Evolutionary conservation across 2,888 invertebrate genomes (phyloP).

Genomic region (Romanomermis culicivorax): DNA sequence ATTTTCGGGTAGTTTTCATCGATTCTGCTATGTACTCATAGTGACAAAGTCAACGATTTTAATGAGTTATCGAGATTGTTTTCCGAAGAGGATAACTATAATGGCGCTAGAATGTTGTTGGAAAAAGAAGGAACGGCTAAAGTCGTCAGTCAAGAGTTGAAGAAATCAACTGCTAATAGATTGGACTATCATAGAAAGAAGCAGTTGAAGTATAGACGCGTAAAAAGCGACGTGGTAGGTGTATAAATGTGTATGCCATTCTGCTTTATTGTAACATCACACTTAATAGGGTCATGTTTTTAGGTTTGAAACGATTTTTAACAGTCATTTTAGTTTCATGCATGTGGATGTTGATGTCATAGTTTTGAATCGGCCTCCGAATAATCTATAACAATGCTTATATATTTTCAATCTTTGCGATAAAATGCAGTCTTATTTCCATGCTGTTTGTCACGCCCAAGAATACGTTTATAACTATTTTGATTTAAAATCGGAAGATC

Average conservation of each 20-base stretch:
- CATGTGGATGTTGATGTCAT: too few species aligned
- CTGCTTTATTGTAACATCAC: neutral
- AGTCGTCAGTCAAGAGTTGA: slow-evolving; percentile 46
- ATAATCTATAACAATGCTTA: too few species aligned
- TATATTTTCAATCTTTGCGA: too few species aligned
- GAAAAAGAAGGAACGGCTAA: slow-evolving; percentile 88
- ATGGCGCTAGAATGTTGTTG: slow-evolving; percentile 71
- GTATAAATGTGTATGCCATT: too few species aligned
- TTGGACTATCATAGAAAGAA: neutral
- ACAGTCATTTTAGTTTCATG: too few species aligned
- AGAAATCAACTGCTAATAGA: neutral
- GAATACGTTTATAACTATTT: too few species aligned
- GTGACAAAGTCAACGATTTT: slow-evolving; percentile 54
- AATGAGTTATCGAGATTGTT: slow-evolving; percentile 85
- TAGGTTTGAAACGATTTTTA: too few species aligned
- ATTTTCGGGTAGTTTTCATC: neutral
- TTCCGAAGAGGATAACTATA: slow-evolving; percentile 89
- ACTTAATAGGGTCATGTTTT: too few species aligned
- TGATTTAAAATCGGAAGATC: too few species aligned
- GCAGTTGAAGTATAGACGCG: slow-evolving; percentile 33
- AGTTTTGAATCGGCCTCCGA: too few species aligned
- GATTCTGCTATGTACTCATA: slow-evolving; percentile 15
- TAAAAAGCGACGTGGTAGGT: slow-evolving; percentile 23
- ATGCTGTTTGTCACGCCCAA: too few species aligned
- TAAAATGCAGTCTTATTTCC: too few species aligned